These are phyloP conservation scores for Lathronympha strigana DNA, from an alignment of 2,888 invertebrate genomes.

Conservation along the genomic window DNA sequence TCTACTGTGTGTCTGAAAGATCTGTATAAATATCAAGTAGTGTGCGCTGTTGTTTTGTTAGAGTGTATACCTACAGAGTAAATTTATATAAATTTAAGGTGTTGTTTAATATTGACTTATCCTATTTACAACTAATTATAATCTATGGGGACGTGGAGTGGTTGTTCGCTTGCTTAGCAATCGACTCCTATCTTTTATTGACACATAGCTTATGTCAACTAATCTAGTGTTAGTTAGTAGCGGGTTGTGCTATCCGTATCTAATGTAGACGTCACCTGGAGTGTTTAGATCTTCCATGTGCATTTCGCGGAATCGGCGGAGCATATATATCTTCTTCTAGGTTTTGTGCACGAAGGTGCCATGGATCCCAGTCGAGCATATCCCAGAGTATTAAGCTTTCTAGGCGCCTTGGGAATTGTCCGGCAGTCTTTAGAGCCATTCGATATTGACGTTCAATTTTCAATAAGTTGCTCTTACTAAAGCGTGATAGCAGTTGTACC, in stretches of 20 bases:
- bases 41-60: not conserved
- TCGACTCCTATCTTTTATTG: slow-evolving; percentile 22
- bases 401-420: slow-evolving; percentile 14
- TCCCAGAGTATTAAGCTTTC: slow-evolving; percentile 9
- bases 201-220: slow-evolving; percentile 22
- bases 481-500: not conserved
- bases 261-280: slow-evolving; percentile 19
- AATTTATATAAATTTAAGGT: not conserved
- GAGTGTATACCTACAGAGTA: not conserved
- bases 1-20: not conserved
- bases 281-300: slow-evolving; percentile 19
- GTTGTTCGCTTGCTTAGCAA: slow-evolving; percentile 32
- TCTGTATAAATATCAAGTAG: not conserved
- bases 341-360: slow-evolving; percentile 17
- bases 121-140: slow-evolving; percentile 7
- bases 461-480: slow-evolving; percentile 5
- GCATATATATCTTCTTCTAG: slow-evolving; percentile 30
- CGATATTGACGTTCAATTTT: slow-evolving; percentile 31
- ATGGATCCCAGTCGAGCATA: slow-evolving; percentile 19
- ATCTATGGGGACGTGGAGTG: slow-evolving; percentile 26
- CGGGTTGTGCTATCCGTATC: slow-evolving; percentile 16
- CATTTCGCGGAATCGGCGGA: slow-evolving; percentile 10
- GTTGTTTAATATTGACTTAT: not conserved
- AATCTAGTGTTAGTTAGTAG: slow-evolving; percentile 12
- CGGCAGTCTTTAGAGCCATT: slow-evolving; percentile 27